phyloP scores from a whole-genome alignment of 64 coral and sea anemone genomes.

The Dendronephthya gigantea region DNA sequence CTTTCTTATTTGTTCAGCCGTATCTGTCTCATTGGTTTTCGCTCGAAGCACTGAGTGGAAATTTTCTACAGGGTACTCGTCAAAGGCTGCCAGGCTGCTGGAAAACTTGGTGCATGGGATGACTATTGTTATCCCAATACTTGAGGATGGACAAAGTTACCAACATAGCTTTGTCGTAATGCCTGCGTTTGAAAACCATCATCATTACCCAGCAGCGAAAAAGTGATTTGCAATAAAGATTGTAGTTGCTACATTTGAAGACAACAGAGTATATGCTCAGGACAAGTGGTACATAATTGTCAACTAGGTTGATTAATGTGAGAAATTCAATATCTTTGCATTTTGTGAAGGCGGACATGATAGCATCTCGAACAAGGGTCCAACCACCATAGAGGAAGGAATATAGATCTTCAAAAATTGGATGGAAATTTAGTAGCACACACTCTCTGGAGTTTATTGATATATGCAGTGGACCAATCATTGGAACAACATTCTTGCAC shows the following conservation, averaged over 20 bases:
- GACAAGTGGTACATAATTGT: background rate
- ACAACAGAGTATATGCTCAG: background rate
- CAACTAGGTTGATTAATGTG: background rate
- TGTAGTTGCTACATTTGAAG: background rate
- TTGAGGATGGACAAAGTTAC: too few relatives aligned
- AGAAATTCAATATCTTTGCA: constrained; percentile 30
- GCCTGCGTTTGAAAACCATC: too few relatives aligned
- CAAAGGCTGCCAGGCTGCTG: background rate
- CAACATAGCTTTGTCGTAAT: too few relatives aligned
- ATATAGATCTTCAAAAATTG: constrained; percentile 26
- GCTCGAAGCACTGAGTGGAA: background rate
- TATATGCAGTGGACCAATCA: background rate
- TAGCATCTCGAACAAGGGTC: background rate
- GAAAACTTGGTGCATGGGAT: too few relatives aligned
- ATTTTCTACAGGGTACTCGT: too few relatives aligned
- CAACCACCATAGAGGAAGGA: constrained; percentile 14
- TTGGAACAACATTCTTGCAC: background rate
- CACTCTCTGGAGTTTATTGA: constrained; percentile 33
- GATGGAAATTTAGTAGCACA: constrained; percentile 15
- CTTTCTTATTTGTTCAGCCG: background rate
- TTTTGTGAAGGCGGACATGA: constrained; percentile 5
- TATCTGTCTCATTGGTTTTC: background rate
- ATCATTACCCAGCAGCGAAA: too few relatives aligned
- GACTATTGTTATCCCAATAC: too few relatives aligned
- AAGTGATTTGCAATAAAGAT: too few relatives aligned